Percentiles rank a stretch among this genome's conserved stretches.
phyloP scores from a whole-genome alignment of 2,797 vertebrate species.

The Diceros bicornis region DNA sequence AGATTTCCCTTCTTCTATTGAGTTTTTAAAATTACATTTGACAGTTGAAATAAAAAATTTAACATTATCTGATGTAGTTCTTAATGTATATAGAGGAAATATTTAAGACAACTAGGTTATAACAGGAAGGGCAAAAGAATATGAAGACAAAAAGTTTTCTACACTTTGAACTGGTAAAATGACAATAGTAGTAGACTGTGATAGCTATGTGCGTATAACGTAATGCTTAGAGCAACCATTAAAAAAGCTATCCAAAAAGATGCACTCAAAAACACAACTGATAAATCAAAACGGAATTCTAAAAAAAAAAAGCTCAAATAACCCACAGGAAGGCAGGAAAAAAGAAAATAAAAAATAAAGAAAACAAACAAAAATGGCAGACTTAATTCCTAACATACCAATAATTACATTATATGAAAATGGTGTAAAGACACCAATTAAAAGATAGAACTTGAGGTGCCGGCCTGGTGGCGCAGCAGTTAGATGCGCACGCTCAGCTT shows the following conservation, averaged over 20 bases:
- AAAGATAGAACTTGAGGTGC: background rate
- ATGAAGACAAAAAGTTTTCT: background rate
- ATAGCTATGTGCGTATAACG: background rate
- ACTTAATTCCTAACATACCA: background rate
- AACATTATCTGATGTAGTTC: background rate
- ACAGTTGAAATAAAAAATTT: background rate
- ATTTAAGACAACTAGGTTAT: background rate
- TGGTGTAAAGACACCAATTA: background rate
- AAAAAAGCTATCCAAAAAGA: background rate
- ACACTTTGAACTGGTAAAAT: conserved; percentile 1
- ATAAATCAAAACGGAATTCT: background rate
- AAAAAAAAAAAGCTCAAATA: background rate
- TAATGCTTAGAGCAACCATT: background rate
- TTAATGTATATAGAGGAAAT: background rate
- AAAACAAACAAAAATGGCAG: background rate
- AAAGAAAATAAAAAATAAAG: background rate
- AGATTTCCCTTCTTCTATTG: background rate
- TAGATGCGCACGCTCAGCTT: no score
- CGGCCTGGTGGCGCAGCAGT: no score
- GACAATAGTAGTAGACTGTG: background rate
- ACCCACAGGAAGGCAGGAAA: background rate
- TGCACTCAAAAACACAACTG: background rate
- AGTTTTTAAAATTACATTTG: background rate
- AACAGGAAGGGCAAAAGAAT: background rate
- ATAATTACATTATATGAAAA: background rate